Percentiles rank a stretch among this genome's conserved stretches.
Conservation (phyloP, 2,888 invertebrate species). For the Pachydiplax longipennis region DNA sequence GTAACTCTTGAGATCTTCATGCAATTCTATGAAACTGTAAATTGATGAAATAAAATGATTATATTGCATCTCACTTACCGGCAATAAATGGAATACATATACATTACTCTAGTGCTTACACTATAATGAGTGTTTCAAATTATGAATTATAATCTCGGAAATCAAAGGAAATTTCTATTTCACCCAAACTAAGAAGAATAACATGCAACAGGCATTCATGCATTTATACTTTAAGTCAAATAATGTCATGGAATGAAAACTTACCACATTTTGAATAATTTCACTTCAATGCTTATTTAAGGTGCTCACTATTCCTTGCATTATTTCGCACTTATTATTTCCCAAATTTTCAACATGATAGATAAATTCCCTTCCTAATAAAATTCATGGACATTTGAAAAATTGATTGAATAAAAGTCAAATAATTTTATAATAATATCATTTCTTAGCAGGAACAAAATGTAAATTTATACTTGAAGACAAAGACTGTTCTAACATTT, state of each 20-base stretch:
- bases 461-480: too few relatives aligned
- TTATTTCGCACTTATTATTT: not conserved
- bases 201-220: not conserved
- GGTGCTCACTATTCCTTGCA: not conserved
- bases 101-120: not conserved
- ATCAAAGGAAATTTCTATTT: not conserved
- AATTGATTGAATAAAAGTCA: too few relatives aligned
- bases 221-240: not conserved
- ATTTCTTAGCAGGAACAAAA: too few relatives aligned
- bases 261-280: conserved; percentile 37
- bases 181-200: not conserved
- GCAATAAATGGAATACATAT: not conserved
- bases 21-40: not conserved
- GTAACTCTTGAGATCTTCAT: not conserved
- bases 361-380: not conserved
- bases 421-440: too few relatives aligned
- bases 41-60: not conserved
- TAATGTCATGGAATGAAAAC: conserved; percentile 7
- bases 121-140: not conserved
- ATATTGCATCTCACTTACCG: not conserved
- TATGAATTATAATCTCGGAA: not conserved
- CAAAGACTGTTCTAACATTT: too few relatives aligned
- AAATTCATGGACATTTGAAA: not conserved
- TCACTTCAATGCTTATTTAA: conserved; percentile 8
- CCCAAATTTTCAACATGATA: not conserved